Evolutionary conservation across 1,140 invertebrate species (phyloP), one percentile per base, ranked within the genome.

Genomic region (Sminthurides bifidus): DNA sequence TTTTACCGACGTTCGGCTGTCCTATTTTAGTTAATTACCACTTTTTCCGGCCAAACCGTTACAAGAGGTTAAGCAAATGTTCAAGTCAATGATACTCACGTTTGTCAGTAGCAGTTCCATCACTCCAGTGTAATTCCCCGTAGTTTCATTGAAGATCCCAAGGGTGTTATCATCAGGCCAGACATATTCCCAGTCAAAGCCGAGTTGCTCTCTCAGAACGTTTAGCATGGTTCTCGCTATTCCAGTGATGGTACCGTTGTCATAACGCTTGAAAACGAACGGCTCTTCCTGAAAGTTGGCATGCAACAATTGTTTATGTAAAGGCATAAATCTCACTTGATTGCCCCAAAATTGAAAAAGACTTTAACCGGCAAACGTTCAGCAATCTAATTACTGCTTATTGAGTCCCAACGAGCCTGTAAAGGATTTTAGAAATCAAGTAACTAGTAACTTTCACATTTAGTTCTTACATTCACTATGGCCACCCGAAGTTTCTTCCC

Each of bases 101-200:
- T 41, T 29, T 19, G 43, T 37, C 15, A 33, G 19, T 0, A 64
- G 56, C 45, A 65, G 37, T 31, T 44, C 52, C 12, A 61, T 29
- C 2, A 65, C 30, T 4, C 63, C 63, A 26, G 29, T 65, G 23
- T 40, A 59, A 3, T 57, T 35, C 6, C 35, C 33, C 3, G 15
- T 30, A 8, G 3, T 49, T 2, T 45, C 23, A 33, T 56, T 45
- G 12, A 1, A 51, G 21, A 56, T 40, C 0, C 63, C 63, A 33
- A 61, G 37, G 3, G 23, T 24, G 29, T 57, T 57, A 27, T 64
- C 58, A 12, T 56, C 30, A 3, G 63, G 56, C 23, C 33, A 54
- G 5, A 61, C 54, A 19, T 59, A 38, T 40, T 57, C 21, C 49
- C 54, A 61, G 27, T 61, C 57, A 51, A 65, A 61, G 3, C 57